Base-by-base conservation (phyloP, 23 tunicate genomes). In the Trididemnum clinides region DNA sequence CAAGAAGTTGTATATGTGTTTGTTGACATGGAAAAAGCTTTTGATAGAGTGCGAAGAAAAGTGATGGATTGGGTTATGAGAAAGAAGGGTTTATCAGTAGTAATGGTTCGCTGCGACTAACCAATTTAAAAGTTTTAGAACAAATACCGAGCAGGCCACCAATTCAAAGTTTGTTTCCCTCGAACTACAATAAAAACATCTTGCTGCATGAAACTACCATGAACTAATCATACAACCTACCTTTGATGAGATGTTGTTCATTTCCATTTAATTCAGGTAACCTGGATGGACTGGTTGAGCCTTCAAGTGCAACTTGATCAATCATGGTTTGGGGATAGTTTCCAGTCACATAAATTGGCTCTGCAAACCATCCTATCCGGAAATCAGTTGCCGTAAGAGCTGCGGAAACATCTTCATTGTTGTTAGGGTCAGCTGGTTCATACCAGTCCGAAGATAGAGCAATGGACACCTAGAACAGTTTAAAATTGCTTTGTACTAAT, bases 291-390 rank as follows among this genome's bases (percentile, higher is more conserved):
- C 72, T 33, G 2, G 5, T 36, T 20, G 70, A 39, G 20, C 49
- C 23, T 70, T 85, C 57, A 20, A 20, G 18, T 2, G 39, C 88
- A 5, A 88, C 86, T 80, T 77, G 83, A 59, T 77, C 82, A 25
- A 75, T 96, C 93, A 96, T 88, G 20, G 20, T 51, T 35, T 84
- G 79, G 2, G 99, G 99, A 63, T 91, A 91, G 66, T 91, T 84
- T 22, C 99, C 99, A 64, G 77, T 70, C 18, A 87, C 78, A 57
- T 86, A 96, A 5, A 96, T 91, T 20, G 99, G 99, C 26, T 96
- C 59, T 1, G 96, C 96, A 36, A 96, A 90, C 96, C 96, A 96
- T 7, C 99, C 99, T 0, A 96, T 90, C 29, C 85, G 74, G 76
- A 96, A 96, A 10, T 91, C 92, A 1, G 51, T 28, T 19, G 85